Evolutionary conservation across 1,140 invertebrate species (phyloP), one percentile per base, ranked within the genome.

Genomic region (Monomorium pharaonis): DNA sequence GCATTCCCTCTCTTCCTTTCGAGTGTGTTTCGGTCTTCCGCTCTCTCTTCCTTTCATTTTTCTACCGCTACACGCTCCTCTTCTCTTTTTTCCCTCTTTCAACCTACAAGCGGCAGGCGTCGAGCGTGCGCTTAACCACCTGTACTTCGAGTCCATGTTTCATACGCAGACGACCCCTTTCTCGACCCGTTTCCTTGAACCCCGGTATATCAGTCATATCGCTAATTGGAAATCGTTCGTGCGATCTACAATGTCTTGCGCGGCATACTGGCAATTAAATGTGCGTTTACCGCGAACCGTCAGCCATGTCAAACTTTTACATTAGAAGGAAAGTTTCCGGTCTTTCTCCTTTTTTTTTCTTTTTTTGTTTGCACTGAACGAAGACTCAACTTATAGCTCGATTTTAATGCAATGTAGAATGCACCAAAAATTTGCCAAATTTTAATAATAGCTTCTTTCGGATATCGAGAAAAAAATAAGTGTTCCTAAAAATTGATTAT

Each of bases 221-320:
- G 87, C 83, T 89, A 89, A 89, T 89, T 89, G 87, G 87, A 89
- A 89, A 88, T 89, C 88, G 87, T 62, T 88, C 75, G 75, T 86
- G 75, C 88, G 87, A 89, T 89, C 88, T 89, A 86, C 87, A 67
- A 60, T 88, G 88, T 89, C 69, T 89, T 69, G 83, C 72, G 88
- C 63, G 88, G 81, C 58, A 76, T 70, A 77, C 86, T 60, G 24
- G 87, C 83, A 88, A 89, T 89, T 89, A 89, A 67, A 72, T 86
- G 84, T 33, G 83, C 62, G 74, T 74, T 74, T 81, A 86, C 74
- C 67, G 83, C 78, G 30, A 74, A 7, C 44, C 65, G 69, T 7
- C 27, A 87, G 60, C 58, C 16, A 21, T 63, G 87, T 27, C 62
- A 42, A 16, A 37, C 33, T 51, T 88, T 84, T 89, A 74, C 60